phyloP scores from a whole-genome alignment of 2,888 invertebrate species.

The Sisyra terminalis region DNA sequence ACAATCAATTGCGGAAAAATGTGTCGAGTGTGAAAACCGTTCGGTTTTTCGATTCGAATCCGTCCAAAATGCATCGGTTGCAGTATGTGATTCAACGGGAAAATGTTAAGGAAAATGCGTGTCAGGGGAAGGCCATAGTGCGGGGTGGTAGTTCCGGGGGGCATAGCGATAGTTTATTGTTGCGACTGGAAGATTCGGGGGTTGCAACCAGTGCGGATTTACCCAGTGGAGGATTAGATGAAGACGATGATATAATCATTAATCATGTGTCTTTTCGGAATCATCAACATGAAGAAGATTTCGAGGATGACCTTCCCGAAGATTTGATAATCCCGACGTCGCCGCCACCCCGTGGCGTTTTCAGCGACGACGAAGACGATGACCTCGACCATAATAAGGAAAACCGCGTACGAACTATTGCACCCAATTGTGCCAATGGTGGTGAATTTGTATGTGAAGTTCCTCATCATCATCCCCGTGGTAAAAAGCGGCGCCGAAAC shows the following conservation, averaged over 20 bases:
- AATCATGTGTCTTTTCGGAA: background rate
- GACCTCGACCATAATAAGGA: slow-evolving; percentile 5
- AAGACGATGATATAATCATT: slow-evolving; percentile 7
- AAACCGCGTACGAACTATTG: slow-evolving; percentile 1
- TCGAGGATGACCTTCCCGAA: too few relatives aligned
- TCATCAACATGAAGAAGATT: background rate
- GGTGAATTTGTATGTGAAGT: background rate
- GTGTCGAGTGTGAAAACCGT: too few relatives aligned
- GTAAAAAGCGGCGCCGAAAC: slow-evolving; percentile 9
- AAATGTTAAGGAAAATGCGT: too few relatives aligned
- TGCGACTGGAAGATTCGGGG: slow-evolving; percentile 21
- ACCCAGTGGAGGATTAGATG: slow-evolving; percentile 12
- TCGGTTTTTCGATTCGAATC: too few relatives aligned
- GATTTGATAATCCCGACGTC: background rate
- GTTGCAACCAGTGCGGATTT: slow-evolving; percentile 21
- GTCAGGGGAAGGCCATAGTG: too few relatives aligned
- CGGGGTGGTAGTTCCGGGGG: too few relatives aligned
- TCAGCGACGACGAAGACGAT: slow-evolving; percentile 6
- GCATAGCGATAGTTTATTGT: slow-evolving; percentile 8
- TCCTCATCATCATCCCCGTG: background rate
- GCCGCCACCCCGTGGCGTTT: background rate
- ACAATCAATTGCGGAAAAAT: too few relatives aligned
- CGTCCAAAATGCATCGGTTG: too few relatives aligned
- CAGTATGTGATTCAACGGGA: too few relatives aligned
- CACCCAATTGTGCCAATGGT: background rate